These are phyloP conservation scores for Setophaga kirtlandii DNA, from an alignment of 2,113 vertebrate species.

Conservation along the genomic window DNA sequence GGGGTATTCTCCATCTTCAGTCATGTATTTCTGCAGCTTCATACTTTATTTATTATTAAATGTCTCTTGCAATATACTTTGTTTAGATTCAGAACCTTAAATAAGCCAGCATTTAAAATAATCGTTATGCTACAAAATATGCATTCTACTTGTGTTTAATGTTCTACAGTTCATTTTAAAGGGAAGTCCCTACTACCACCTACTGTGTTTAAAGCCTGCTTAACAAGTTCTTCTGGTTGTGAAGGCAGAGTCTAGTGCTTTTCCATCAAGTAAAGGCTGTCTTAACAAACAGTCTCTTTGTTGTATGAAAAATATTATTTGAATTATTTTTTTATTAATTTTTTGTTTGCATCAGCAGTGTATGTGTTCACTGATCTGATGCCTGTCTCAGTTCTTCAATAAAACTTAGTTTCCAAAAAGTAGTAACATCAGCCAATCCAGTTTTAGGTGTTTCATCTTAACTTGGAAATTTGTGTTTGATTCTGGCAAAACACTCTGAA, in stretches of 20 bases:
- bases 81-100: background rate
- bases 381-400: background rate
- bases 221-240: slow-evolving; percentile 57
- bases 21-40: background rate
- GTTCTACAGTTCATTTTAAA: background rate
- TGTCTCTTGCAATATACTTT: background rate
- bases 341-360: background rate
- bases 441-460: background rate
- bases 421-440: background rate
- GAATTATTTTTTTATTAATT: background rate
- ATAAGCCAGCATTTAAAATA: background rate
- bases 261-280: background rate
- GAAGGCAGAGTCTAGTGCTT: slow-evolving; percentile 22
- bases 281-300: background rate
- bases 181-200: slow-evolving; percentile 50
- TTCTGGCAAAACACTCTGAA: background rate
- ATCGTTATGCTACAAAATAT: background rate
- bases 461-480: background rate
- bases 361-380: background rate
- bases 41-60: background rate
- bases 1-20: background rate
- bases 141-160: background rate
- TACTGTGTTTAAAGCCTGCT: slow-evolving; percentile 43
- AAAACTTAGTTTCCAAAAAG: background rate
- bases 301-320: background rate